These are phyloP conservation scores for Colostygia pectinataria DNA, from an alignment of 2,888 invertebrate genomes.

Conservation along the genomic window DNA sequence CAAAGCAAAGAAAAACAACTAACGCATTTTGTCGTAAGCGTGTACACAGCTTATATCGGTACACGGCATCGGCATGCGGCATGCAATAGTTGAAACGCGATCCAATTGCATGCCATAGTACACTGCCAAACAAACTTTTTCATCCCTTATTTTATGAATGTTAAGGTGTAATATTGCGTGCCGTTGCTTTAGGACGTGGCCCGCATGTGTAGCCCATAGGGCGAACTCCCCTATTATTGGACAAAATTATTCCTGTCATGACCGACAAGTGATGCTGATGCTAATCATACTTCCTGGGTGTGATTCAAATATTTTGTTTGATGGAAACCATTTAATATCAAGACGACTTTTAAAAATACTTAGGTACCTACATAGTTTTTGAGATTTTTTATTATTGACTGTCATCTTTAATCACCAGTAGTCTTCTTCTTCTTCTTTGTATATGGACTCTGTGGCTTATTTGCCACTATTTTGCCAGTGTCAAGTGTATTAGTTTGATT, in stretches of 20 bases:
- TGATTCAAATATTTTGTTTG: conserved; percentile 27
- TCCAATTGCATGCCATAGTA: conserved; percentile 71
- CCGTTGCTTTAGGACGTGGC: conserved; percentile 34
- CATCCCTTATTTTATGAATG: conserved; percentile 3
- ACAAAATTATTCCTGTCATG: conserved; percentile 65
- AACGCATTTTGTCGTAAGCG: conserved; percentile 30
- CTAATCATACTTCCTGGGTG: conserved; percentile 57
- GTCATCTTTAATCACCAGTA: too few species aligned
- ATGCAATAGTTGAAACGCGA: conserved; percentile 50
- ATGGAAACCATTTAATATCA: conserved; percentile 6
- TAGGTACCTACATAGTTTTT: too few species aligned
- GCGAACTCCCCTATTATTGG: conserved; percentile 67
- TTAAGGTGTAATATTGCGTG: conserved; percentile 16
- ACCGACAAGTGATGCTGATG: conserved; percentile 59
- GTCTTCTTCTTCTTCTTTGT: too few species aligned
- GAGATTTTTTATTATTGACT: too few species aligned
- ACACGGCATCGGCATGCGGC: conserved; percentile 61
- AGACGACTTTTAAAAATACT: neutral
- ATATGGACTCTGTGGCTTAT: too few species aligned
- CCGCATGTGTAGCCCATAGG: conserved; percentile 58
- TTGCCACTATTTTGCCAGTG: too few species aligned
- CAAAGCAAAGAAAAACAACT: neutral
- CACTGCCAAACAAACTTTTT: conserved; percentile 21
- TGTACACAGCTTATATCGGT: conserved; percentile 38
- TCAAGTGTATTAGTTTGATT: too few species aligned